Conservation (phyloP, 2,888 invertebrate species). For the Diloba caeruleocephala region DNA sequence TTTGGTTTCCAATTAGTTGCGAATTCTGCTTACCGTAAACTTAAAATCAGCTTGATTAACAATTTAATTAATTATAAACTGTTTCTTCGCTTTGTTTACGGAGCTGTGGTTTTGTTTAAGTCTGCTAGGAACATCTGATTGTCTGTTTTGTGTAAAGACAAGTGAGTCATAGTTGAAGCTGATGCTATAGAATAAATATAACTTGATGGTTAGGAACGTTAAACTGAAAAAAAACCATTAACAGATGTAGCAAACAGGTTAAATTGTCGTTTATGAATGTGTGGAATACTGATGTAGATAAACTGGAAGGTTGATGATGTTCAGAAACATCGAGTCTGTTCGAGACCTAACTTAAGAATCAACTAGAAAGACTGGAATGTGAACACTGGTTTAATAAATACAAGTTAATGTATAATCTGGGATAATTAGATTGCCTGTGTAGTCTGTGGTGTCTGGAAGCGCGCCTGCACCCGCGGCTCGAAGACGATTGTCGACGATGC, state of each 20-base stretch:
- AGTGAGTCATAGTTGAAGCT: constrained; percentile 33
- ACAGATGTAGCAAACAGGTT: constrained; percentile 22
- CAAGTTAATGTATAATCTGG: too few relatives aligned
- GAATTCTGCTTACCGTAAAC: not conserved
- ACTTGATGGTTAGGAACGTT: constrained; percentile 1
- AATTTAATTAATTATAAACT: constrained; percentile 25
- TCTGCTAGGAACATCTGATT: constrained; percentile 3
- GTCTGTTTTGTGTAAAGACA: constrained; percentile 38
- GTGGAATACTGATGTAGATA: not conserved
- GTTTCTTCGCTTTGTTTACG: constrained; percentile 30
- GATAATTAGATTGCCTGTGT: too few relatives aligned
- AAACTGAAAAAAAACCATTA: constrained; percentile 2
- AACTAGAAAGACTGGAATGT: too few relatives aligned
- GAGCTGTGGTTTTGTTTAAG: constrained; percentile 15
- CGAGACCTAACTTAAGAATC: too few relatives aligned
- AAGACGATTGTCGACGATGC: too few relatives aligned
- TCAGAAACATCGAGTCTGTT: too few relatives aligned
- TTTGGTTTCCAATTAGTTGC: too few relatives aligned
- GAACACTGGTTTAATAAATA: too few relatives aligned
- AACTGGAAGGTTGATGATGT: too few relatives aligned
- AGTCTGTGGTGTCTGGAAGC: too few relatives aligned
- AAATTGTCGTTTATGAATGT: not conserved
- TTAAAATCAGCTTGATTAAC: constrained; percentile 15
- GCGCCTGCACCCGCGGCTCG: too few relatives aligned
- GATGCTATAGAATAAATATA: constrained; percentile 30